A percentile compares a stretch with the other conserved stretches of the same genome.
These are phyloP conservation scores for Petrocephalus schoutedeni DNA, from an alignment of 2,797 vertebrate genomes.

Conservation along the genomic window DNA sequence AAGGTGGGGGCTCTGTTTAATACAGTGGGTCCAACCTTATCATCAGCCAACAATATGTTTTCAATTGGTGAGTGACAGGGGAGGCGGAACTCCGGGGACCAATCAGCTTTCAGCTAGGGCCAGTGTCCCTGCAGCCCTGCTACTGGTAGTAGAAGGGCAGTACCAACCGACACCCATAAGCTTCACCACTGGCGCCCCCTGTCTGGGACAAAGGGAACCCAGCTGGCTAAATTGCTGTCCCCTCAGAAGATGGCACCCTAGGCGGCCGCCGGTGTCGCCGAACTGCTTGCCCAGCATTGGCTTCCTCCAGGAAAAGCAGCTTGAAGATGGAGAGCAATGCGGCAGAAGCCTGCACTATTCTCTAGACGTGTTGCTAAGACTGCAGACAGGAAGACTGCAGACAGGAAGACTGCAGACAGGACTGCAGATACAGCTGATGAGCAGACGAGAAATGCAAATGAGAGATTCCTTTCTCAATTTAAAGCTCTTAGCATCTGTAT, in stretches of 20 bases:
- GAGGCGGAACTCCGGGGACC: background rate
- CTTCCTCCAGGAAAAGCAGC: background rate
- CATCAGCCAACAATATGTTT: background rate
- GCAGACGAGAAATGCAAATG: background rate
- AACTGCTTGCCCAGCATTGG: background rate
- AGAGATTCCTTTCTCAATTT: background rate
- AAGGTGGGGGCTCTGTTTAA: background rate
- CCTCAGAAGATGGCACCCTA: background rate
- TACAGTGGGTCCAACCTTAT: background rate
- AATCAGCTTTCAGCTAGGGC: background rate
- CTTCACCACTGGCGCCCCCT: background rate
- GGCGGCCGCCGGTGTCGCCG: background rate
- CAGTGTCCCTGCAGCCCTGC: background rate
- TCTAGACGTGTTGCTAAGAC: background rate
- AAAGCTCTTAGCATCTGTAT: background rate
- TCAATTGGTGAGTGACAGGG: background rate
- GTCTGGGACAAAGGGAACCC: background rate
- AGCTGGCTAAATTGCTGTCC: background rate
- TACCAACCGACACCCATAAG: background rate
- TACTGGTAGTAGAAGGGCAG: background rate
- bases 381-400: too few relatives aligned
- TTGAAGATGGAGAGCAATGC: background rate
- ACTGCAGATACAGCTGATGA: background rate
- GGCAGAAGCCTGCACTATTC: background rate
- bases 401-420: too few relatives aligned